A percentile compares a stretch with the other conserved stretches of the same genome.
Evolutionary conservation across 37 sponge, comb jelly and placozoan species (phyloP).

Genomic region (Ianthella basta): DNA sequence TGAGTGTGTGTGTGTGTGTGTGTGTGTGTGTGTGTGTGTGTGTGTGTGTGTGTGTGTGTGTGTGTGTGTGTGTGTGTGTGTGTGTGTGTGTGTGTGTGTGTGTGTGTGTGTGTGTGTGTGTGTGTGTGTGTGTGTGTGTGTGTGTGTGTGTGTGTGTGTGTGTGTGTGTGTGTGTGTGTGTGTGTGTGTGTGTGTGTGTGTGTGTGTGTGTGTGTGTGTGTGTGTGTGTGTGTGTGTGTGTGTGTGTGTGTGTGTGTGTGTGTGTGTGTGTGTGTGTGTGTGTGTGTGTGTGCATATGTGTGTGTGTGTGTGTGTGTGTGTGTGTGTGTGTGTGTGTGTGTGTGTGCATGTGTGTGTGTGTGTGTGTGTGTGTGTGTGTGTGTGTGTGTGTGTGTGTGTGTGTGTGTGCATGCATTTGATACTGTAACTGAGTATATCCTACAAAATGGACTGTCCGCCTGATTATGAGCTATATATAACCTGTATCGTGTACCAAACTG

Average conservation of each 20-base stretch:
- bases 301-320: slow-evolving; percentile 39
- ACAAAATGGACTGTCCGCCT: too few species aligned
- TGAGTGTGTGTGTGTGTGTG: slow-evolving; percentile 19
- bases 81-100: slow-evolving; percentile 8
- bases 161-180: not conserved
- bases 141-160: not conserved
- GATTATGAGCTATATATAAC: too few species aligned
- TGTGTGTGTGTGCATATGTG: slow-evolving; percentile 26
- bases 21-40: slow-evolving; percentile 30
- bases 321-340: slow-evolving; percentile 34
- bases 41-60: slow-evolving; percentile 28
- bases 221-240: slow-evolving; percentile 32
- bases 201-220: slow-evolving; percentile 30
- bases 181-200: not conserved
- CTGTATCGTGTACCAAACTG: too few species aligned
- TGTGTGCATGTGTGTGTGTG: slow-evolving; percentile 23
- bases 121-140: not conserved
- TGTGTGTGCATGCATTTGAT: not conserved
- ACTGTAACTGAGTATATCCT: not conserved
- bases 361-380: not conserved
- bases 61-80: not conserved
- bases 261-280: slow-evolving; percentile 30
- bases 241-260: slow-evolving; percentile 22
- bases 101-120: slow-evolving; percentile 18
- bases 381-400: slow-evolving; percentile 21